These are phyloP conservation scores for Ophion obscuratus DNA, from an alignment of 2,888 invertebrate species.

Conservation along the genomic window DNA sequence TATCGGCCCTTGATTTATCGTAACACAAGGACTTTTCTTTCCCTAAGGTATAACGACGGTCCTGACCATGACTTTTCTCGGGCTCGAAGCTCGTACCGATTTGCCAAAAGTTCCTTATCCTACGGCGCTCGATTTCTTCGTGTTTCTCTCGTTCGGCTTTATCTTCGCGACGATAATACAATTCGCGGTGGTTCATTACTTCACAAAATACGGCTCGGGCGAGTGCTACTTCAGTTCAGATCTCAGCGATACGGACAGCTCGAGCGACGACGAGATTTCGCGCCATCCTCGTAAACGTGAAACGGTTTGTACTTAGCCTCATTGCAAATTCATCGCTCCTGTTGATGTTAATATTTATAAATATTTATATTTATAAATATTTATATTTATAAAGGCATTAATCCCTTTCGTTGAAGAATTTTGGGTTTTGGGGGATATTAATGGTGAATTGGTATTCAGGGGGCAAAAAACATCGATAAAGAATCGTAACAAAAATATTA, in stretches of 20 bases:
- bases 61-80: constrained; percentile 93
- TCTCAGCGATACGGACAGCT: constrained; percentile 86
- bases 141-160: constrained; percentile 92
- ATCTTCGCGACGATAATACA: constrained; percentile 93
- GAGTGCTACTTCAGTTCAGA: constrained; percentile 91
- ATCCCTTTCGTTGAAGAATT: no score
- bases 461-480: no score
- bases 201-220: constrained; percentile 93
- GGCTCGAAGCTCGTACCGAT: constrained; percentile 92
- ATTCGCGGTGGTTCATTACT: constrained; percentile 94
- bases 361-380: no score
- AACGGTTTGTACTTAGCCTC: constrained; percentile 65
- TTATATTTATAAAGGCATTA: no score
- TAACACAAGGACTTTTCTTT: not conserved
- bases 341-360: no score
- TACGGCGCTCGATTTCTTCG: constrained; percentile 94
- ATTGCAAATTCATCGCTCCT: no score
- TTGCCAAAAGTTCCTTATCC: constrained; percentile 94
- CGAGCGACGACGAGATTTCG: constrained; percentile 84
- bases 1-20: not conserved
- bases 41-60: constrained; percentile 91
- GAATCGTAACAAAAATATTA: no score
- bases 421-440: no score
- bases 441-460: no score
- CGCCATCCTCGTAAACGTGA: constrained; percentile 69